Conservation (phyloP, 1,140 invertebrate species). For the Doryteuthis pealeii region DNA sequence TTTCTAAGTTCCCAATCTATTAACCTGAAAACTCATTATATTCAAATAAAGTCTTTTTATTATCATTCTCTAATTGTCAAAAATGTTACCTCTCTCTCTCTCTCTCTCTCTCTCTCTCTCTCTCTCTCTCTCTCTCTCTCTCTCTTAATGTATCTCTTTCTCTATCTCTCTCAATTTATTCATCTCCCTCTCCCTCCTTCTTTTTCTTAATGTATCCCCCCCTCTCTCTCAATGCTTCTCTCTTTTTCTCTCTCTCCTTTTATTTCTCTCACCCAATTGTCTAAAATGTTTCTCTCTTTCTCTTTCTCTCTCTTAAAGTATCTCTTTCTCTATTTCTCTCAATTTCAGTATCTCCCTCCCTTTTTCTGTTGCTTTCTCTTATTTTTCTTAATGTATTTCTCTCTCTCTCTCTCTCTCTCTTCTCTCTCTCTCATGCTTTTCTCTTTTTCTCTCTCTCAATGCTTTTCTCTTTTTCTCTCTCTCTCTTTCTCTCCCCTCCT, state of each 20-base stretch:
- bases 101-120: background rate
- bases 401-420: slow-evolving; percentile 21
- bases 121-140: background rate
- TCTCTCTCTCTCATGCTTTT: slow-evolving; percentile 20
- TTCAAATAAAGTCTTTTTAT: no score
- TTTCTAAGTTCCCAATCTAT: no score
- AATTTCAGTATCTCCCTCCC: background rate
- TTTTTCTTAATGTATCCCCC: no score
- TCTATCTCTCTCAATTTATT: no score
- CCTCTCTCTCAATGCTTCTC: no score
- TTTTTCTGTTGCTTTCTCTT: slow-evolving; percentile 15
- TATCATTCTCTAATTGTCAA: no score
- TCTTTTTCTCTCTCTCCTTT: no score
- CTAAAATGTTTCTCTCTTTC: background rate
- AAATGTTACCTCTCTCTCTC: background rate
- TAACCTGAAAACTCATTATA: no score
- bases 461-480: slow-evolving; percentile 20
- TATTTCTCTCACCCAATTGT: no score
- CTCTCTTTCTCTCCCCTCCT: slow-evolving; percentile 16
- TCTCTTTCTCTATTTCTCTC: background rate
- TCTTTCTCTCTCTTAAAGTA: background rate
- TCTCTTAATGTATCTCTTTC: background rate
- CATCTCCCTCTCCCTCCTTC: no score
- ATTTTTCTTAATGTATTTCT: slow-evolving; percentile 17
- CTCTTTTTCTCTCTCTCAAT: slow-evolving; percentile 17